Evolutionary conservation across 2,888 invertebrate genomes (phyloP), one percentile per base, ranked within the genome.

Genomic region (Thymelicus sylvestris): DNA sequence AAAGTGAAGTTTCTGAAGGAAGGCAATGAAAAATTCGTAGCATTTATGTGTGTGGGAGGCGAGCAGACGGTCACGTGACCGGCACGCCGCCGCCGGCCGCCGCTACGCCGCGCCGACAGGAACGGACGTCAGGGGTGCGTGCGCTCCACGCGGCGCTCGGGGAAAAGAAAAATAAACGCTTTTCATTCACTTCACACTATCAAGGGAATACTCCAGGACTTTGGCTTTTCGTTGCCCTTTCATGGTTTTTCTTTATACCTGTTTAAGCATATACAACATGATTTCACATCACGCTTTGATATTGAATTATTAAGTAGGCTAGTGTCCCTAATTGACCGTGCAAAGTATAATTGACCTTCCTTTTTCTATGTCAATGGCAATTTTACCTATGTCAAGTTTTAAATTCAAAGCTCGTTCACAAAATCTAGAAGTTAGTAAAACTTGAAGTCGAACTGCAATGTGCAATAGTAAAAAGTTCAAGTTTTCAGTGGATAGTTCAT

Each of bases 21-120:
- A 47, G 55, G 44, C 24, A 63, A 68, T 62, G 47, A 68, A 63
- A 31, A 67, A 62, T 67, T 67, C 47, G 48, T 60, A 60, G 67
- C 52, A 31, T 47, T 52, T 31, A 31, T n/a, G 38, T 12, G 55
- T 41, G 57, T 63, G 68, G 44, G 62, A 39, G 52, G 62, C 61
- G 41, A 48, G 52, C 61, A 63, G 71, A 74, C 77, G 77, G 81
- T 82, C 81, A 83, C 85, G 85, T 84, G 83, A 80, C 81, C 78
- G 74, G 67, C 74, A 72, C 77, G 78, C 76, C 78, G 83, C 78
- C 1, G 41, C 41, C 39, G 39, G 7, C 8, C 39, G 39, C 39
- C 39, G 39, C 39, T 6, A 6, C 39, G n/a, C n/a, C n/a, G n/a
- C n/a, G n/a, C n/a, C 41, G 41, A 3, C 44, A 62, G 55, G 19